Percentiles rank a stretch among this genome's conserved stretches.
Evolutionary conservation across 2,113 vertebrate species (phyloP).

Genomic region (Motacilla tschutschensis): DNA sequence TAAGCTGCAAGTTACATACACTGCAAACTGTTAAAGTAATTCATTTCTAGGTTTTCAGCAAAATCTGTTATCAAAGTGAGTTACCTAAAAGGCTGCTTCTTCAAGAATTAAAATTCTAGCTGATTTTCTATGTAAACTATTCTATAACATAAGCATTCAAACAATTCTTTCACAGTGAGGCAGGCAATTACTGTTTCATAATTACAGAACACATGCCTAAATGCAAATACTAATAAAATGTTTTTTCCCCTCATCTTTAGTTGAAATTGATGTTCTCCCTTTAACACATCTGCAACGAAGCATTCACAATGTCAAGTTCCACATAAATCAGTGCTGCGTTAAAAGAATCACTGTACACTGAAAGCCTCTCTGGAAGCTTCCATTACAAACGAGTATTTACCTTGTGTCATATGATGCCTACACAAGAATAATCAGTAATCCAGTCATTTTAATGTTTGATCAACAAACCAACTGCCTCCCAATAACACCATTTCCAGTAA

Average conservation of each 20-base stretch:
- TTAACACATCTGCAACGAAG: neutral
- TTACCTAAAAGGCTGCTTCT: neutral
- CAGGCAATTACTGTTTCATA: neutral
- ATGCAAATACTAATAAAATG: neutral
- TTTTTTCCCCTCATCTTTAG: neutral
- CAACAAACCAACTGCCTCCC: neutral
- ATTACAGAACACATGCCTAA: neutral
- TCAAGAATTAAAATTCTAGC: neutral
- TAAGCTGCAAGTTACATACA: neutral
- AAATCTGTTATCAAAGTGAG: neutral
- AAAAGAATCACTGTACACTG: neutral
- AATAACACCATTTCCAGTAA: neutral
- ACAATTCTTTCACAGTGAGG: neutral
- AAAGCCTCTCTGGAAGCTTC: slow-evolving; percentile 20
- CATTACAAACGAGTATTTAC: slow-evolving; percentile 11
- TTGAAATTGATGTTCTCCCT: neutral
- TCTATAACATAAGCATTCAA: neutral
- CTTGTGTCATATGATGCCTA: neutral
- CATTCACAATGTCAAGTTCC: neutral
- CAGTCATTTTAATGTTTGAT: neutral
- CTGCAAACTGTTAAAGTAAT: neutral
- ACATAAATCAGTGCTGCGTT: neutral
- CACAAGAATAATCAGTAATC: neutral
- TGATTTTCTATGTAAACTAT: neutral
- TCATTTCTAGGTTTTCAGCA: neutral